These are phyloP conservation scores for Epinephelus awoara DNA, from an alignment of 2,797 vertebrate species.

Conservation along the genomic window DNA sequence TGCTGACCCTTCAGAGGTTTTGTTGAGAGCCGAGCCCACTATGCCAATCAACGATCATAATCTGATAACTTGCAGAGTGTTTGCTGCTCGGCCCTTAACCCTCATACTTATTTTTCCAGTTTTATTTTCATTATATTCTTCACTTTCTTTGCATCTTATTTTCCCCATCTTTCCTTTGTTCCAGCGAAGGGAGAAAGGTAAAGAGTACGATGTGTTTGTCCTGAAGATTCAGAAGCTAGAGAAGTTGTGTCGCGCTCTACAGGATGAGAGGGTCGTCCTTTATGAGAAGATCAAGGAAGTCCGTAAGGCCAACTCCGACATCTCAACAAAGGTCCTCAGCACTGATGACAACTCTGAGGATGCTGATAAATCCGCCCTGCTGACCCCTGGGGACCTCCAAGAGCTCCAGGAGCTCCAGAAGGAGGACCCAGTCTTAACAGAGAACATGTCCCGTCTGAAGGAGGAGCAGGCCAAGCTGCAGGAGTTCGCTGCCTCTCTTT, in stretches of 20 bases:
- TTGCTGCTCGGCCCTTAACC: no score
- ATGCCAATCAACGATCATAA: background rate
- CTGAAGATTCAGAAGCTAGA: slow-evolving; percentile 94
- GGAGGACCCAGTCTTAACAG: slow-evolving; percentile 67
- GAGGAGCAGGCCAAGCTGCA: slow-evolving; percentile 85
- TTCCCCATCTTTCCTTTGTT: background rate
- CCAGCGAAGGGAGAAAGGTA: slow-evolving; percentile 91
- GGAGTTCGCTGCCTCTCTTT: slow-evolving; percentile 86
- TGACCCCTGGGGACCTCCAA: slow-evolving; percentile 34
- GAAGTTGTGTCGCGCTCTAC: slow-evolving; percentile 92
- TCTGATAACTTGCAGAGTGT: background rate
- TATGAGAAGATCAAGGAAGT: slow-evolving; percentile 94
- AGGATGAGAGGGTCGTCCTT: slow-evolving; percentile 92
- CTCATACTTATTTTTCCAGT: no score
- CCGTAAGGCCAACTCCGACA: slow-evolving; percentile 70
- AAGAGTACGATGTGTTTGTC: slow-evolving; percentile 93
- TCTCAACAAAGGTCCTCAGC: slow-evolving; percentile 29
- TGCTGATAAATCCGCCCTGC: background rate
- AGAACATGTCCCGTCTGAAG: slow-evolving; percentile 75
- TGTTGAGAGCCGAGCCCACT: background rate
- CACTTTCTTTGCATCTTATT: background rate
- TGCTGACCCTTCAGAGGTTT: background rate
- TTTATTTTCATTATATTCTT: background rate
- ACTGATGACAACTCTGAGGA: slow-evolving; percentile 26
- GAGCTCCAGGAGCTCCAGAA: slow-evolving; percentile 44